A percentile compares a stretch with the other conserved stretches of the same genome.
Conservation (phyloP, 2,797 vertebrate genomes). For the Hoplostethus mediterraneus region DNA sequence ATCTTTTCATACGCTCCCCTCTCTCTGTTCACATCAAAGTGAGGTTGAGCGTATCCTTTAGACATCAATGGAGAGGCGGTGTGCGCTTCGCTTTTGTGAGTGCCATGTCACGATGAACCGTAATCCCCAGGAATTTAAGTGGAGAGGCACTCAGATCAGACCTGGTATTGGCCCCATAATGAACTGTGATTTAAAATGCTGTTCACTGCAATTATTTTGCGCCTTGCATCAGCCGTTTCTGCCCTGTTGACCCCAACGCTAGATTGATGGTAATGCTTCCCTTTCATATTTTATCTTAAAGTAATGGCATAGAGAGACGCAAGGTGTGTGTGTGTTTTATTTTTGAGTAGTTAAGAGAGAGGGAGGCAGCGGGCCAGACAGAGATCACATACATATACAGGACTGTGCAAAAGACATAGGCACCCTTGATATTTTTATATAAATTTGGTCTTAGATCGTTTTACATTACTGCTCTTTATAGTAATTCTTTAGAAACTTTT, state of each 20-base stretch:
- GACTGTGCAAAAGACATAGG: too few relatives aligned
- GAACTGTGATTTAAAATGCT: slow-evolving; percentile 62
- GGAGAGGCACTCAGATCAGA: slow-evolving; percentile 54
- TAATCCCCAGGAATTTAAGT: slow-evolving; percentile 64
- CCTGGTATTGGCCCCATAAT: slow-evolving; percentile 50
- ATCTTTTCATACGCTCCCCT: neutral
- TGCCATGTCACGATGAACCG: slow-evolving; percentile 52
- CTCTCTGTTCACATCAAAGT: slow-evolving; percentile 16
- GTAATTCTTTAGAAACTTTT: too few relatives aligned
- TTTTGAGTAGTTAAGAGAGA: neutral
- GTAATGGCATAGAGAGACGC: neutral
- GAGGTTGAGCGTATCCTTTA: slow-evolving; percentile 18
- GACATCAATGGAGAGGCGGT: neutral
- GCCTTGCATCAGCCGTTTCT: slow-evolving; percentile 36
- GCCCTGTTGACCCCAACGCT: slow-evolving; percentile 40
- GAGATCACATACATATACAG: slow-evolving; percentile 10
- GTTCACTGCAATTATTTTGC: slow-evolving; percentile 58
- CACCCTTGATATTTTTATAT: too few relatives aligned
- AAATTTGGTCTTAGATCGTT: too few relatives aligned
- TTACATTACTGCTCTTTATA: too few relatives aligned
- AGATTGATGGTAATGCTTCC: slow-evolving; percentile 12
- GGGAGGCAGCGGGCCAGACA: neutral
- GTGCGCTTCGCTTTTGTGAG: slow-evolving; percentile 32
- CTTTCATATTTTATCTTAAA: slow-evolving; percentile 36
- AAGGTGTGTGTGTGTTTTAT: neutral